Evolutionary conservation across 2,113 vertebrate genomes (phyloP).

Genomic region (Crocuta crocuta): DNA sequence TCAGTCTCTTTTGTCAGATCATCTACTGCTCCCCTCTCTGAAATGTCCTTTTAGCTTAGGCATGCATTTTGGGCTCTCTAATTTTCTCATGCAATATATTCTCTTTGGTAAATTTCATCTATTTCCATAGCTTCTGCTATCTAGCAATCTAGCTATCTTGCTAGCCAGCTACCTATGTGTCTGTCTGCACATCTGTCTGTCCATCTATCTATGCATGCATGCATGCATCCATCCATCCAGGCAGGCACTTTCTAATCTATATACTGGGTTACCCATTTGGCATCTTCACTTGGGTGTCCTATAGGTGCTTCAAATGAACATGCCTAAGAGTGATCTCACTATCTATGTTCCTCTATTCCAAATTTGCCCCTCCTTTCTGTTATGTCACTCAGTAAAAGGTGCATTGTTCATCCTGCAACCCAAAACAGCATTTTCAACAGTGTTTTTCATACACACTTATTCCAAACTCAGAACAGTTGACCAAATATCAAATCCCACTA

Average conservation of each 20-base stretch:
- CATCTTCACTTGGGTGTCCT: neutral
- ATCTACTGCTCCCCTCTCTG: neutral
- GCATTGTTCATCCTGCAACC: neutral
- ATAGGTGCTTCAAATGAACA: neutral
- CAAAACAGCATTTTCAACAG: no score
- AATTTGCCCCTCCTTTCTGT: neutral
- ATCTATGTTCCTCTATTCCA: neutral
- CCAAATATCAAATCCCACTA: neutral
- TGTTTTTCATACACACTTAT: neutral
- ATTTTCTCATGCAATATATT: neutral
- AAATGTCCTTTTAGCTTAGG: neutral
- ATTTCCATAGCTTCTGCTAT: neutral
- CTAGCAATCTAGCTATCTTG: neutral
- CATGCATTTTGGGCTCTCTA: neutral
- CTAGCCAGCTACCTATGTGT: no score
- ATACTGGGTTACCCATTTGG: neutral
- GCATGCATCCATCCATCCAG: neutral
- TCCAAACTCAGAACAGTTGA: neutral
- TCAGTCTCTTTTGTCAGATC: neutral
- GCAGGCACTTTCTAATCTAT: neutral
- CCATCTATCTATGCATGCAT: neutral
- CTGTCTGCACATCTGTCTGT: neutral
- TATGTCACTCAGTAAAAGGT: neutral
- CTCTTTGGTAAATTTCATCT: neutral
- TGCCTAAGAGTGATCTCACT: neutral